A percentile compares a stretch with the other conserved stretches of the same genome.
Evolutionary conservation across 1,140 invertebrate genomes (phyloP).

Genomic region (Euwallacea fornicatus): DNA sequence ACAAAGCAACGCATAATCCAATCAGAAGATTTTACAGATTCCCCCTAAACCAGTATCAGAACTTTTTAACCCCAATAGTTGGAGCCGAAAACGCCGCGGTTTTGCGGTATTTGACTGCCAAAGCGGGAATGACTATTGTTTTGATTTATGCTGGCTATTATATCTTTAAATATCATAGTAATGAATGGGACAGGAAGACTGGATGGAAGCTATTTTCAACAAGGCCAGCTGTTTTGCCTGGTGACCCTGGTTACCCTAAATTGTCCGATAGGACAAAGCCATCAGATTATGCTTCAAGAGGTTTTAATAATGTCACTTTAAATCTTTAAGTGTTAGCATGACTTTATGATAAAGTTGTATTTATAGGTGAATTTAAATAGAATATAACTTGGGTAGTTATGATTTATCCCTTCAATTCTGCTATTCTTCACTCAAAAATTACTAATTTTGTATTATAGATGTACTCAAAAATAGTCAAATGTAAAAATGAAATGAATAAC

Average conservation of each 20-base stretch:
- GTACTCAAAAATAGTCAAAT: too few species aligned
- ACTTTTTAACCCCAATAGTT: slow-evolving; percentile 60
- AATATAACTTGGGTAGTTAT: too few species aligned
- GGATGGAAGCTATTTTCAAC: slow-evolving; percentile 64
- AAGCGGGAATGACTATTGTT: slow-evolving; percentile 56
- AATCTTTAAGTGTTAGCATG: slow-evolving; percentile 5
- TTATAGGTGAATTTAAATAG: too few species aligned
- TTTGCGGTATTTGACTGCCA: slow-evolving; percentile 65
- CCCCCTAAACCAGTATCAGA: slow-evolving; percentile 68
- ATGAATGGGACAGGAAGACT: slow-evolving; percentile 72
- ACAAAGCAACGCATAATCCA: slow-evolving; percentile 71
- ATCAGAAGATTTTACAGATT: slow-evolving; percentile 73
- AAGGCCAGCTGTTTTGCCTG: slow-evolving; percentile 60
- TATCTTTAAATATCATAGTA: slow-evolving; percentile 77
- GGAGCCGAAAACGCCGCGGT: slow-evolving; percentile 58
- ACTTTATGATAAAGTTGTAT: too few species aligned
- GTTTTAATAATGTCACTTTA: slow-evolving; percentile 24
- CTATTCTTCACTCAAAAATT: too few species aligned
- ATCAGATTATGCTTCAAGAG: slow-evolving; percentile 63
- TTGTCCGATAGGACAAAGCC: slow-evolving; percentile 59
- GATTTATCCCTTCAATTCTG: too few species aligned
- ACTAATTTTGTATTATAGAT: too few species aligned
- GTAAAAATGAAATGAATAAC: too few species aligned
- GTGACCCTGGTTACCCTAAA: slow-evolving; percentile 66
- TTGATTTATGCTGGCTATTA: slow-evolving; percentile 62